Evolutionary conservation across 2,888 invertebrate genomes (phyloP), one percentile per base, ranked within the genome.

Genomic region (Drosophila anomalipes): DNA sequence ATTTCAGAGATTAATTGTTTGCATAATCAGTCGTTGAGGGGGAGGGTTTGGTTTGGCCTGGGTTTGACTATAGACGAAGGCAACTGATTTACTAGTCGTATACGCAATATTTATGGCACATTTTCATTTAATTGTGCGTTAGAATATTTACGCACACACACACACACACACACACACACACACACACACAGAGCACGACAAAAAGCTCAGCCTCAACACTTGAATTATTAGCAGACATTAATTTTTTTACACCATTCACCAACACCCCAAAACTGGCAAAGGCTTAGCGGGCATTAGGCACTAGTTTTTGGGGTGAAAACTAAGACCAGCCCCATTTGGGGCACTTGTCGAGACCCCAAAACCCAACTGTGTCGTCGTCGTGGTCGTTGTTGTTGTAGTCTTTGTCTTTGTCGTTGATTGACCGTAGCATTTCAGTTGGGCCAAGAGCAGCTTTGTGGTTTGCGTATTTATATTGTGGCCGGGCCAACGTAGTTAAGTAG

Each of bases 61-160:
- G 12, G 4, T 28, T 56, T 35, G 6, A 10, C 52, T 30, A 3
- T 5, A 14, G 7, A 16, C 52, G 22, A 39, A 26, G 47, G 53
- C 70, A 32, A 44, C 81, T 90, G 86, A 88, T 88, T 86, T 86
- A 90, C 90, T 83, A 75, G 73, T 70, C 86, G 83, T 90, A 86
- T 86, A 59, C 90, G 74, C 57, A 81, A 90, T 86, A 86, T 86
- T 90, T 86, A 86, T 88, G 89, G 86, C 89, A 86, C 79, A 81
- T 90, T 86, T 83, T 83, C 86, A 88, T 86, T 81, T 86, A 89
- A 86, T 86, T 86, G 90, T 74, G 69, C 88, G 90, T 75, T 90
- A 74, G 79, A 81, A 88, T 90, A 83, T 90, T 86, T 90, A 90
- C 76, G 73, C 72, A 76, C 84, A 56, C 19, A 16, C 16, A 26